phyloP scores from a whole-genome alignment of 2,888 invertebrate genomes.

The Euplexia lucipara region DNA sequence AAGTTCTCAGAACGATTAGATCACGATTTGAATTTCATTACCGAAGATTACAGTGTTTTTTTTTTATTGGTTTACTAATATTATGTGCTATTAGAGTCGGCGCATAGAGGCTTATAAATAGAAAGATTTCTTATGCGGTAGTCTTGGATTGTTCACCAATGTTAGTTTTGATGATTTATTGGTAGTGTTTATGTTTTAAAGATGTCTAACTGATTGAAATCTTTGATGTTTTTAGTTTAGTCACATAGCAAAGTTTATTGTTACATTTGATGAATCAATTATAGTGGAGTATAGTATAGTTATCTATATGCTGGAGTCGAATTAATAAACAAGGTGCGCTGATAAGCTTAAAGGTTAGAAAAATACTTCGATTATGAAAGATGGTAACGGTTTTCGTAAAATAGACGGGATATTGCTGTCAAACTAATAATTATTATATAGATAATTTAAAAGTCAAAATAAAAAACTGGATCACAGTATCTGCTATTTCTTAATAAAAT shows the following conservation, averaged over 20 bases:
- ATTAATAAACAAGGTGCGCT: background rate
- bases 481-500: conserved; percentile 35
- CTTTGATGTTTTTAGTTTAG: background rate
- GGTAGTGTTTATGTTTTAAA: conserved; percentile 27
- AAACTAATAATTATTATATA: conserved; percentile 8
- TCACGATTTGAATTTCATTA: conserved; percentile 68
- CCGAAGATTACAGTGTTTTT: conserved; percentile 59
- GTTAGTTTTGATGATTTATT: conserved; percentile 62
- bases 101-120: conserved; percentile 58
- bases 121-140: conserved; percentile 58
- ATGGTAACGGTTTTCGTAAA: background rate
- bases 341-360: too few relatives aligned
- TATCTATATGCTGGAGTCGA: background rate
- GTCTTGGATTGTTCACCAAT: conserved; percentile 48
- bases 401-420: background rate
- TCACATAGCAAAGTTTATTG: background rate
- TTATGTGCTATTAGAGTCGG: conserved; percentile 61
- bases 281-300: too few relatives aligned
- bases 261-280: background rate
- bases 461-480: conserved; percentile 17
- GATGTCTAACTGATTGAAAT: background rate
- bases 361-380: background rate
- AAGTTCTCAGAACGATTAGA: conserved; percentile 54
- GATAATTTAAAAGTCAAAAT: background rate
- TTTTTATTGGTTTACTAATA: conserved; percentile 63